Base-by-base conservation (phyloP, 2,113 vertebrate species). In the Seriola quinqueradiata region DNA sequence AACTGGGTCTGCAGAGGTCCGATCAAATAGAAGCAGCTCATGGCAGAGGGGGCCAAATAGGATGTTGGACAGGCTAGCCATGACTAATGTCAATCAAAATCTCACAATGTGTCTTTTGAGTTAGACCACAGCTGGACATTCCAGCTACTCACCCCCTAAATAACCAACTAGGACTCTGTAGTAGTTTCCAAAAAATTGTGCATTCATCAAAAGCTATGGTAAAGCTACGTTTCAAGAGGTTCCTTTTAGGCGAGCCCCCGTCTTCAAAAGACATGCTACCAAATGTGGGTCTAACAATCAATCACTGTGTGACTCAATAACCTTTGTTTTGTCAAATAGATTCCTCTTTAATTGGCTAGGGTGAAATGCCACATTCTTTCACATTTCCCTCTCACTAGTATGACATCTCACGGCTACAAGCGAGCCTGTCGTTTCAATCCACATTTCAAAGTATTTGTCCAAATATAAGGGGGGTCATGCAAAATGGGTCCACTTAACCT, bases 401-500 rank as follows among this genome's bases (percentile, higher is more conserved):
- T 28, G 28, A 28, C 28, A 28, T 44, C 25, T 83, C n/a, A 36
- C 48, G 34, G 28, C 44, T 23, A 59, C 75, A 86, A 79, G 60
- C 65, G 32, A 72, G 59, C 2, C 42, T 8, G 3, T n/a, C 25
- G 12, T 75, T 59, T 4, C 1, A 92, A 70, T 61, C 70, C 5
- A 81, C 69, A 85, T 71, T 38, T 70, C 50, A 11, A 78, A 78
- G 70, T 67, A 81, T 90, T 82, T 83, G 55, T 61, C 32, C 4
- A 7, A 61, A 69, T 72, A 80, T 75, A 73, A 76, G 8, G 67
- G 70, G 55, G 58, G 54, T 75, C 38, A 38, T 34, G 68, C 28
- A 25, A 88, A 83, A 61, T 85, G 88, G 90, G 50, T 77, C 88
- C 79, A 89, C 77, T 94, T 94, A 93, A 94, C 90, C 91, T 95